phyloP scores from a whole-genome alignment of 2,113 vertebrate species.

The Takifugu bimaculatus region DNA sequence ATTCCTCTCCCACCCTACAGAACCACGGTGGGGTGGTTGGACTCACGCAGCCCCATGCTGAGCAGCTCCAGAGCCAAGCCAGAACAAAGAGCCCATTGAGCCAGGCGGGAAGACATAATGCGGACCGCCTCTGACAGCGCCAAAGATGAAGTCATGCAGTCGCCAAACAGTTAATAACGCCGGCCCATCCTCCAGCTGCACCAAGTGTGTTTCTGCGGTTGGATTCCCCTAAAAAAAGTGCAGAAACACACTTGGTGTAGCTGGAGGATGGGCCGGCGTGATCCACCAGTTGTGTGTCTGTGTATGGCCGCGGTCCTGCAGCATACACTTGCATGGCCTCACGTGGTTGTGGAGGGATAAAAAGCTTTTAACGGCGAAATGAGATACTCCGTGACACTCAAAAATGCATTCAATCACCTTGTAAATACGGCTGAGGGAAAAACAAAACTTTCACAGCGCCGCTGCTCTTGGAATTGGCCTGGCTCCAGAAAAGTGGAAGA shows the following conservation, averaged over 20 bases:
- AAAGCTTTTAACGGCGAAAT: conserved; percentile 65
- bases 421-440: conserved; percentile 53
- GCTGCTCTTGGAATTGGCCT: conserved; percentile 31
- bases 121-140: conserved; percentile 64
- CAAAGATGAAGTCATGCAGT: conserved; percentile 74
- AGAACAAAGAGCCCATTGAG: conserved; percentile 76
- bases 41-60: conserved; percentile 68
- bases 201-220: conserved; percentile 29
- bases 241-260: conserved; percentile 38
- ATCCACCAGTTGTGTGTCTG: conserved; percentile 39
- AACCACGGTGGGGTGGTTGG: conserved; percentile 53
- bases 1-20: conserved; percentile 26
- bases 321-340: conserved; percentile 27
- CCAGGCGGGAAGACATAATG: conserved; percentile 65
- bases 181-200: conserved; percentile 48
- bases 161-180: conserved; percentile 69
- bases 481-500: conserved; percentile 43
- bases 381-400: conserved; percentile 58
- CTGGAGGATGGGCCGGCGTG: conserved; percentile 49
- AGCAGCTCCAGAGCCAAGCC: conserved; percentile 69
- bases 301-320: conserved; percentile 24
- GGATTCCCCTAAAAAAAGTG: conserved; percentile 20
- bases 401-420: conserved; percentile 61
- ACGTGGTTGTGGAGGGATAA: conserved; percentile 43
- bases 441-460: conserved; percentile 51